A percentile compares a stretch with the other conserved stretches of the same genome.
Conservation (phyloP, 2,888 invertebrate species). For the Teleogryllus oceanicus region DNA sequence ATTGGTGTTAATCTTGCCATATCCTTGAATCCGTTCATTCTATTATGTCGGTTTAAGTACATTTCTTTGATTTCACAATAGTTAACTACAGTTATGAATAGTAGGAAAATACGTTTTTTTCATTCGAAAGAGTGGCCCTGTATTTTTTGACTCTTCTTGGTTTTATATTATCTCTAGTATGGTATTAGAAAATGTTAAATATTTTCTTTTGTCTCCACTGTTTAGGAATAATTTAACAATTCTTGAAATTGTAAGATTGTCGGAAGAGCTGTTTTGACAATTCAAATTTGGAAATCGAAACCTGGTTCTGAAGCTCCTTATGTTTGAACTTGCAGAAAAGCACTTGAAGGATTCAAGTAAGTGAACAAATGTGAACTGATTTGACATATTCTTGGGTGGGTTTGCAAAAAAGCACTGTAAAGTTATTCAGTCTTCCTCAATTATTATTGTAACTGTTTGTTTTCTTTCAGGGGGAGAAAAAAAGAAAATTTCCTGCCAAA, state of each 20-base stretch:
- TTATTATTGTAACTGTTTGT: constrained; percentile 24
- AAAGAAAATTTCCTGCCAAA: constrained; percentile 53
- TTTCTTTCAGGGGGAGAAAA: constrained; percentile 44
- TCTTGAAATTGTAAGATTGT: constrained; percentile 77
- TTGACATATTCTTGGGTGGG: background rate
- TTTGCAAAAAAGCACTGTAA: constrained; percentile 24
- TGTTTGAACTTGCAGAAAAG: constrained; percentile 75
- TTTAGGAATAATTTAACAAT: constrained; percentile 89
- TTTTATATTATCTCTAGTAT: no score
- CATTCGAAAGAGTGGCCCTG: no score
- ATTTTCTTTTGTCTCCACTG: constrained; percentile 30
- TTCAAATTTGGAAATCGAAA: constrained; percentile 83
- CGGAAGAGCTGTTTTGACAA: constrained; percentile 79
- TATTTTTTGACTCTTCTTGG: no score
- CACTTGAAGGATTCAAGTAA: constrained; percentile 59
- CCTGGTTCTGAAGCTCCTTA: constrained; percentile 69
- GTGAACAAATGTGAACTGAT: constrained; percentile 39
- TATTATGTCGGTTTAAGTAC: no score
- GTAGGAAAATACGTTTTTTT: no score
- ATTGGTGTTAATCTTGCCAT: no score
- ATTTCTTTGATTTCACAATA: no score
- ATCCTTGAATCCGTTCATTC: no score
- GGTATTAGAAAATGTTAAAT: background rate
- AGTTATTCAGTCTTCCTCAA: constrained; percentile 29
- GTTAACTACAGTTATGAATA: no score